Evolutionary conservation across 2,888 invertebrate genomes (phyloP).

Genomic region (Pyrochroa serraticornis): DNA sequence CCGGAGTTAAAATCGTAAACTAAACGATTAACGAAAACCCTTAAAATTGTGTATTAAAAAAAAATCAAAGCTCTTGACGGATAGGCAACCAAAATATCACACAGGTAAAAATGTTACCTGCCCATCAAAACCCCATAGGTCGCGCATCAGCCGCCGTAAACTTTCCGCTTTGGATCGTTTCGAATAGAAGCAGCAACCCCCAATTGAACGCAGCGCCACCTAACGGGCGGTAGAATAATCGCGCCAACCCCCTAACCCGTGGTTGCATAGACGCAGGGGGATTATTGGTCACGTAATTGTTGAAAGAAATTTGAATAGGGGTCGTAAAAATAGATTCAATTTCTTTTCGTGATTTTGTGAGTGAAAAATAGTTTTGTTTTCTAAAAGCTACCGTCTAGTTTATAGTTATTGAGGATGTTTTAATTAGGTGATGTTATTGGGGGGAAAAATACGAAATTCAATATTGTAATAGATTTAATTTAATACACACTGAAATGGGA

Average conservation of each 20-base stretch:
- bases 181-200: conserved; percentile 1
- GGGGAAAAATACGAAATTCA: conserved; percentile 19
- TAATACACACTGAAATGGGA: conserved; percentile 57
- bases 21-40: background rate
- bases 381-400: too few relatives aligned
- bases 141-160: too few relatives aligned
- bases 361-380: too few relatives aligned
- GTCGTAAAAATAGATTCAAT: too few relatives aligned
- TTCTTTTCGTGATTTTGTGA: too few relatives aligned
- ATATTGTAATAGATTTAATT: conserved; percentile 55
- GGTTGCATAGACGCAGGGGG: conserved; percentile 11
- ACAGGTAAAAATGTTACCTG: conserved; percentile 22
- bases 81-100: conserved; percentile 29
- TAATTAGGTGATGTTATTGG: background rate
- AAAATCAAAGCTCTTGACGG: background rate
- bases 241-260: too few relatives aligned
- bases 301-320: too few relatives aligned
- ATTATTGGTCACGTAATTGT: too few relatives aligned
- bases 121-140: conserved; percentile 4
- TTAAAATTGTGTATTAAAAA: conserved; percentile 3
- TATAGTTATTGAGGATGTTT: too few relatives aligned
- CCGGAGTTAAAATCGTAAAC: too few relatives aligned
- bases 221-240: conserved; percentile 10
- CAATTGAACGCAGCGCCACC: conserved; percentile 13
- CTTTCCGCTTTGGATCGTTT: conserved; percentile 24